These are phyloP conservation scores for Gallinago stenura DNA, from an alignment of 2,797 vertebrate genomes.

Conservation along the genomic window DNA sequence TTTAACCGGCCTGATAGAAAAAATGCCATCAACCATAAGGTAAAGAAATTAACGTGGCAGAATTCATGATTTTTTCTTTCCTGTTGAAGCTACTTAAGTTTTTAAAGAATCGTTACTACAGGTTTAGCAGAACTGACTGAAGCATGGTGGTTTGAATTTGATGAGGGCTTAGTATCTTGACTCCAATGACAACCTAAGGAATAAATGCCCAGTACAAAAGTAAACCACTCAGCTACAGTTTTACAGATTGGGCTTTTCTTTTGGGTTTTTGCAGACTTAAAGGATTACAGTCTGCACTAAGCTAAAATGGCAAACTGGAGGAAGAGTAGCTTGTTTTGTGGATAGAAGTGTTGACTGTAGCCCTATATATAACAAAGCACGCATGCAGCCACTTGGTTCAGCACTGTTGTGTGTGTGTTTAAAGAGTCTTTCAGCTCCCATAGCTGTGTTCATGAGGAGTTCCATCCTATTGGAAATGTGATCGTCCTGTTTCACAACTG, in stretches of 20 bases:
- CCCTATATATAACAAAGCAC: background rate
- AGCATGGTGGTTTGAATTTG: background rate
- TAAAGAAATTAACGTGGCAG: slow-evolving; percentile 33
- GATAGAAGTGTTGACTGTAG: background rate
- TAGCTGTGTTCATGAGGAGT: background rate
- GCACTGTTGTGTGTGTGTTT: background rate
- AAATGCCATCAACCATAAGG: slow-evolving; percentile 89
- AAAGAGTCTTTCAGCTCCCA: background rate
- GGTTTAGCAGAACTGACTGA: background rate
- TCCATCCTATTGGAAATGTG: background rate
- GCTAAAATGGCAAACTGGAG: background rate
- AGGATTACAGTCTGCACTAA: background rate
- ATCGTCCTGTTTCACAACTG: background rate
- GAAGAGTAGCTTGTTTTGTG: background rate
- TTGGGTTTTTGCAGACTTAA: background rate
- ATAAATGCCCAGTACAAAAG: background rate
- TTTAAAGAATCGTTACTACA: background rate
- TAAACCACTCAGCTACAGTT: background rate
- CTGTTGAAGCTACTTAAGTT: background rate
- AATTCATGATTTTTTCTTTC: background rate
- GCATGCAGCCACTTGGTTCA: background rate
- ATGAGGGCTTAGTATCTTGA: background rate
- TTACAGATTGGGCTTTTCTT: background rate
- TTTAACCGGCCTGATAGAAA: slow-evolving; percentile 91
- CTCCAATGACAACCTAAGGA: background rate